Percentiles rank a stretch among this genome's conserved stretches.
Evolutionary conservation across 2,888 invertebrate genomes (phyloP).

Genomic region (Koerneria pararmatus): DNA sequence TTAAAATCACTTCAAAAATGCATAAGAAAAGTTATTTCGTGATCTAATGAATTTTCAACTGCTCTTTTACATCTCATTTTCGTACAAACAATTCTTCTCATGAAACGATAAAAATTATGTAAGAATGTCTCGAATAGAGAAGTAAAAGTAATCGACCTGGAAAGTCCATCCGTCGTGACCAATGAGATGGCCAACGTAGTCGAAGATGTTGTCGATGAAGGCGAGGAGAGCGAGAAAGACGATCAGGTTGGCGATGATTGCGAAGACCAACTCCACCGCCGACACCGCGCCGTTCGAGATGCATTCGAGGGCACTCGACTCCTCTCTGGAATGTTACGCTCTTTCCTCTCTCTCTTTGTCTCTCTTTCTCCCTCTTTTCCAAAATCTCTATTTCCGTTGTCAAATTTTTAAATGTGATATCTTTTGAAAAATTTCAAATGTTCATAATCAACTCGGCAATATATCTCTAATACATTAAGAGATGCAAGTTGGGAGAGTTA

Average conservation of each 20-base stretch:
- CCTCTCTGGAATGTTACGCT: constrained; percentile 62
- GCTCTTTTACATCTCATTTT: no score
- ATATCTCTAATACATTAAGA: no score
- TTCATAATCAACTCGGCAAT: no score
- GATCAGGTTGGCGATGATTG: constrained; percentile 84
- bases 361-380: not conserved
- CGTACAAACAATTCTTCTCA: not conserved
- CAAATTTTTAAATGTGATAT: no score
- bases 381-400: no score
- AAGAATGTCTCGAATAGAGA: constrained; percentile 1
- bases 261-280: constrained; percentile 77
- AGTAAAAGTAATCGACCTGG: constrained; percentile 63
- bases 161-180: constrained; percentile 68
- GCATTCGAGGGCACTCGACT: constrained; percentile 81
- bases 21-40: no score
- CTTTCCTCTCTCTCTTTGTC: no score
- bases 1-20: no score
- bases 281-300: constrained; percentile 82
- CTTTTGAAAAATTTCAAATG: no score
- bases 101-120: not conserved
- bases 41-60: no score
- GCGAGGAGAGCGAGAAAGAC: constrained; percentile 84
- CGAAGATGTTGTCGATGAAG: constrained; percentile 76
- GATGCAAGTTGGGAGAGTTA: no score
- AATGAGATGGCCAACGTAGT: constrained; percentile 77